A percentile compares a stretch with the other conserved stretches of the same genome.
Conservation (phyloP, 2,113 vertebrate genomes). For the Leucosticte australis region DNA sequence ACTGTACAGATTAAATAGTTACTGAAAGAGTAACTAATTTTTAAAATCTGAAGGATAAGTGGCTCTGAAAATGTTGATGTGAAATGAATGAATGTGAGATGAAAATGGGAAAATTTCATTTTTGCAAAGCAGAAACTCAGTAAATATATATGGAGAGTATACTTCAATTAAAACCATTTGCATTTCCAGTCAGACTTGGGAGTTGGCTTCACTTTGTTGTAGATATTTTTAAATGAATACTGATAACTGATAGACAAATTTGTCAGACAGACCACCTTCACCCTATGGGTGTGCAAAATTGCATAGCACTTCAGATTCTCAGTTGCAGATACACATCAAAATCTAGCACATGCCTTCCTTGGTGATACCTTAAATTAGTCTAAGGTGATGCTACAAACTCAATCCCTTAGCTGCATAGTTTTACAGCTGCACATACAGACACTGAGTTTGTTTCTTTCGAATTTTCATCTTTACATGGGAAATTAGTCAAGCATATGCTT, state of each 20-base stretch:
- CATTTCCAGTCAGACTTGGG: not conserved
- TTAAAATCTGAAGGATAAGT: not conserved
- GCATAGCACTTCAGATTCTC: not conserved
- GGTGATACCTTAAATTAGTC: not conserved
- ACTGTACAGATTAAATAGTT: not conserved
- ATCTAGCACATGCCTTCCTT: not conserved
- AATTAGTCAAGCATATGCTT: not conserved
- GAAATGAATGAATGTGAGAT: too few relatives aligned
- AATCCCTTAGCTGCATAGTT: not conserved
- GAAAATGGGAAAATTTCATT: not conserved
- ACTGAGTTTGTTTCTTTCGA: not conserved
- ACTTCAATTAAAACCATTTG: not conserved
- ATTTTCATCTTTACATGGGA: not conserved
- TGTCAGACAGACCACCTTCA: not conserved
- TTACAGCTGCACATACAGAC: not conserved
- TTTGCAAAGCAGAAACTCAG: not conserved
- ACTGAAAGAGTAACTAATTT: not conserved
- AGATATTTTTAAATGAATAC: not conserved
- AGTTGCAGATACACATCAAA: not conserved
- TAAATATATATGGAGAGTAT: not conserved
- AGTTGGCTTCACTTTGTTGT: not conserved
- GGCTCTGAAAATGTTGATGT: not conserved
- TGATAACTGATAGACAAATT: not conserved
- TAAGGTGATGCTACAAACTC: not conserved
- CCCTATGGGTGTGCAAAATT: not conserved